A percentile compares a stretch with the other conserved stretches of the same genome.
These are phyloP conservation scores for Melieria omissa DNA, from an alignment of 2,888 invertebrate genomes.

Conservation along the genomic window DNA sequence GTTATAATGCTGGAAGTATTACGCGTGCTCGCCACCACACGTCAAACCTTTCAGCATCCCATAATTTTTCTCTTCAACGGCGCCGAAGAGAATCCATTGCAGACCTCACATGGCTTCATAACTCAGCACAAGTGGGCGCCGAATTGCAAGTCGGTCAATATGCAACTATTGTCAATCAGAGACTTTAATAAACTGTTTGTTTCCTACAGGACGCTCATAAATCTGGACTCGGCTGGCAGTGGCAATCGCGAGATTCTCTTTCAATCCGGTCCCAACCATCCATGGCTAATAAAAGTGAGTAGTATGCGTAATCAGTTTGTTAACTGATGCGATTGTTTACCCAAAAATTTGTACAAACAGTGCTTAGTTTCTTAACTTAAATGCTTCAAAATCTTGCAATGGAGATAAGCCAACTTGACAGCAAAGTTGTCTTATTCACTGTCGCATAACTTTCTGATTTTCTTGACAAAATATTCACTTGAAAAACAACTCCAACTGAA, in stretches of 20 bases:
- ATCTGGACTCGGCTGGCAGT: constrained; percentile 91
- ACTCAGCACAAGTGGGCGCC: constrained; percentile 83
- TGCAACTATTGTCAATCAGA: not conserved
- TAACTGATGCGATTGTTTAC: too few relatives aligned
- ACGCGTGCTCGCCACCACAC: constrained; percentile 63
- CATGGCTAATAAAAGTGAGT: constrained; percentile 73
- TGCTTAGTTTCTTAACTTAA: too few relatives aligned
- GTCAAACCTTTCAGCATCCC: constrained; percentile 68
- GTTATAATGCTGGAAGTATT: constrained; percentile 74
- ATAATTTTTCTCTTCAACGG: constrained; percentile 76
- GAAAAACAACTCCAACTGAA: too few relatives aligned
- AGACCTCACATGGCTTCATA: constrained; percentile 77
- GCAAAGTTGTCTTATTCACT: too few relatives aligned
- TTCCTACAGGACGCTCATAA: constrained; percentile 77
- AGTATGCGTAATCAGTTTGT: too few relatives aligned
- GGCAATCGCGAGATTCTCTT: constrained; percentile 91
- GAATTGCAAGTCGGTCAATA: constrained; percentile 68
- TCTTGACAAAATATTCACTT: too few relatives aligned
- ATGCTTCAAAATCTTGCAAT: too few relatives aligned
- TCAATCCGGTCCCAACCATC: constrained; percentile 82
- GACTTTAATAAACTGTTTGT: not conserved
- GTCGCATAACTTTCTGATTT: too few relatives aligned
- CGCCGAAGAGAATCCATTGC: constrained; percentile 74
- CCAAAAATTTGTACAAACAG: too few relatives aligned
- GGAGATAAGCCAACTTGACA: too few relatives aligned